Base-by-base conservation (phyloP, 2,797 vertebrate genomes). In the Fistularia commersonii region DNA sequence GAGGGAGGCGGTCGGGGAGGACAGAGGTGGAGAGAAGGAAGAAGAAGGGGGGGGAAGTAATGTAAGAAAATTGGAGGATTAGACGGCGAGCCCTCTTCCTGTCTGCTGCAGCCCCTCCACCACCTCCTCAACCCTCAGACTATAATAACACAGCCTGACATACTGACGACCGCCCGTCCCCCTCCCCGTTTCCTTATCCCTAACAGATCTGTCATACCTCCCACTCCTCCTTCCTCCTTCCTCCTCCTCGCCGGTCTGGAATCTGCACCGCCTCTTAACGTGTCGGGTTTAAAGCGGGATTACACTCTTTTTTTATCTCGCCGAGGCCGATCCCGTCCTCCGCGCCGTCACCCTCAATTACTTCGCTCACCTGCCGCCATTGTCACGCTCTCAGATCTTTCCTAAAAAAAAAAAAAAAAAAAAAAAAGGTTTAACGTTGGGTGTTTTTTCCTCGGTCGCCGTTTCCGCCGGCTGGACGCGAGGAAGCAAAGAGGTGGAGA, bases 61-160 rank as follows among this genome's bases (percentile, higher is more conserved):
- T 85, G 86, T 87, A 83, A 81, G 80, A 83, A 87, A 88, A 88
- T 87, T 88, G 86, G 75, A 80, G 82, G 83, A 87, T 87, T 87
- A 88, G 82, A 88, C 78, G 83, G 78, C 82, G 78, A 80, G 82
- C 64, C 76, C 79, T 87, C 78, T 88, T 88, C 84, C 86, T 87
- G 86, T 87, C 86, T 86, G 72, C 76, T 68, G 63, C 72, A 72
- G 46, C 57, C 62, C 58, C 61, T 14, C 51, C 69, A 23, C 55
- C 43, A 32, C 54, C 66, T 47, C 58, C 64, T 45, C 50, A 10
- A 54, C 57, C 49, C 71, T 67, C 76, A 79, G 69, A 79, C 73
- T 79, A 64, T 79, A 79, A 85, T 82, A 84, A 86, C 77, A 85
- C 37, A 15, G 32, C 8, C 41, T 36, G 6, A 85, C 82, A 81